Percentiles rank a stretch among this genome's conserved stretches.
phyloP scores from a whole-genome alignment of 2,888 invertebrate genomes.

The Empis livida region DNA sequence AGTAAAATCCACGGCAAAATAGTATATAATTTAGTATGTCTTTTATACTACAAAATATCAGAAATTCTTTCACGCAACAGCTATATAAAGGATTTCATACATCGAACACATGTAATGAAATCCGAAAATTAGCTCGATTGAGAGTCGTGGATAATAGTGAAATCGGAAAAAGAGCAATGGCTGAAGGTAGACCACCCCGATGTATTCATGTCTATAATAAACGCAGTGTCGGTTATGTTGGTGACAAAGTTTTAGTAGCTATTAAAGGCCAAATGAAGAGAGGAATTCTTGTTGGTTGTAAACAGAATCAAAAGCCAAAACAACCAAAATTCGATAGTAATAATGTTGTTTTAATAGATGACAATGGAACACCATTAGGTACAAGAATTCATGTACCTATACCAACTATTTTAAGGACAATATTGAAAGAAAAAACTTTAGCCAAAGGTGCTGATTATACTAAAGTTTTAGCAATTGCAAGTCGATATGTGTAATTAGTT shows the following conservation, averaged over 20 bases:
- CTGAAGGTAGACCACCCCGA: conserved; percentile 84
- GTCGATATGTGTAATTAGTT: conserved; percentile 59
- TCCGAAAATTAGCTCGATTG: conserved; percentile 60
- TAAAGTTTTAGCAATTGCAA: conserved; percentile 80
- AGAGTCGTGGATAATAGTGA: conserved; percentile 95
- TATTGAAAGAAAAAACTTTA: conserved; percentile 66
- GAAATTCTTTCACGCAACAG: too few relatives aligned
- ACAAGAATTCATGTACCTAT: conserved; percentile 92
- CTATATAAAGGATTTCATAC: conserved; percentile 40
- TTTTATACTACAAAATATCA: too few relatives aligned
- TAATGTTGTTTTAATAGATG: conserved; percentile 91
- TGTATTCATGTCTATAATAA: conserved; percentile 92
- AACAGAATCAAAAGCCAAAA: conserved; percentile 65
- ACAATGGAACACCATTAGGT: conserved; percentile 86
- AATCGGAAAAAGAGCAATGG: conserved; percentile 88
- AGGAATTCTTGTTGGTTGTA: conserved; percentile 79
- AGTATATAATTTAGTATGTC: too few relatives aligned
- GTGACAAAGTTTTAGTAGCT: conserved; percentile 83
- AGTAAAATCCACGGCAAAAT: too few relatives aligned
- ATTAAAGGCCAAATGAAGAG: conserved; percentile 93
- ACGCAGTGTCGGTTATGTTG: conserved; percentile 46
- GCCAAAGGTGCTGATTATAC: conserved; percentile 83
- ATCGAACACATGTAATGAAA: conserved; percentile 46
- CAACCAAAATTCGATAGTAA: conserved; percentile 90
- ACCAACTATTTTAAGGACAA: conserved; percentile 75